These are phyloP conservation scores for Caenorhabditis panamensis DNA, from an alignment of 2,888 invertebrate species.

Conservation along the genomic window DNA sequence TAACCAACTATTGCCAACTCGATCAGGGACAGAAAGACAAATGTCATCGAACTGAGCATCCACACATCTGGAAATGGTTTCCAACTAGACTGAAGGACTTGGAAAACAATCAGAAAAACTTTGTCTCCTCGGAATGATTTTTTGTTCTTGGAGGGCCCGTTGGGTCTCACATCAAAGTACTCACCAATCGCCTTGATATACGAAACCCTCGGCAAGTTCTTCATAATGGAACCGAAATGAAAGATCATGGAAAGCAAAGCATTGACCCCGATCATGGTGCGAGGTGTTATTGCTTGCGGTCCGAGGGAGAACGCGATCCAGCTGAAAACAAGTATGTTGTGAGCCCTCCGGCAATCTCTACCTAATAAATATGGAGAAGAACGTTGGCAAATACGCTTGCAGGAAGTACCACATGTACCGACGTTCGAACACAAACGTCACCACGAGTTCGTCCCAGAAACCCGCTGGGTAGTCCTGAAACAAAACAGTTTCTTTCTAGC, in stretches of 20 bases:
- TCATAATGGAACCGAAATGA: constrained; percentile 73
- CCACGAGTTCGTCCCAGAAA: constrained; percentile 70
- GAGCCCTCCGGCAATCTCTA: constrained; percentile 17
- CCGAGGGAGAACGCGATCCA: constrained; percentile 75
- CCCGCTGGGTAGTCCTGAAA: constrained; percentile 68
- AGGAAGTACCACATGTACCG: constrained; percentile 73
- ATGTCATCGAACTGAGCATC: constrained; percentile 75
- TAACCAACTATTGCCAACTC: constrained; percentile 72
- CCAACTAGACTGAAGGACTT: neutral
- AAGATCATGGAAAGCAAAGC: constrained; percentile 75
- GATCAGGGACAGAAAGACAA: constrained; percentile 71
- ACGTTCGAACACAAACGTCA: constrained; percentile 68
- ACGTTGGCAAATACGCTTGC: constrained; percentile 74
- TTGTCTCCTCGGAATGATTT: too few relatives aligned
- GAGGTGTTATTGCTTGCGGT: constrained; percentile 70
- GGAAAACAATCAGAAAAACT: neutral
- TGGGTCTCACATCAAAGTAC: too few relatives aligned
- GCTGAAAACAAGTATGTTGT: constrained; percentile 44
- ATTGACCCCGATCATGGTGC: constrained; percentile 76
- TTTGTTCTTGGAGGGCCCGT: too few relatives aligned
- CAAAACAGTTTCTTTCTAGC: neutral
- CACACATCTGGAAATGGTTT: constrained; percentile 67
- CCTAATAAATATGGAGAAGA: constrained; percentile 75
- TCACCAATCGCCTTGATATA: constrained; percentile 73
- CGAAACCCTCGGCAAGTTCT: constrained; percentile 71